Conservation (phyloP, 2,888 invertebrate genomes). For the Incurvaria masculella region DNA sequence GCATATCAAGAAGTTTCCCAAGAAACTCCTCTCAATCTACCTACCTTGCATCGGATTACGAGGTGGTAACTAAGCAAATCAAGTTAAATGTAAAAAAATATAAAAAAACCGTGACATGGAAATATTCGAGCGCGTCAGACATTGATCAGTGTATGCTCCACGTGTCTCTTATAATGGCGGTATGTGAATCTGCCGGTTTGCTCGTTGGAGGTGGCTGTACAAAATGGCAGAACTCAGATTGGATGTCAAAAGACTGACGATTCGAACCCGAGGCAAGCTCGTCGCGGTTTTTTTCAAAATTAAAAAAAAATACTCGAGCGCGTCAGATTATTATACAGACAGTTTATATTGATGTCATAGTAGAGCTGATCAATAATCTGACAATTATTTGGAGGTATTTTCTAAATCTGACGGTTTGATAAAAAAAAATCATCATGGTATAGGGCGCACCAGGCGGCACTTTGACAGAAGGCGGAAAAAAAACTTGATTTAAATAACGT, state of each 20-base stretch:
- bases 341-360: slow-evolving; percentile 10
- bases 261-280: slow-evolving; percentile 13
- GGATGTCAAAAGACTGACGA: slow-evolving; percentile 1
- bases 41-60: no score
- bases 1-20: no score
- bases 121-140: neutral
- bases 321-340: slow-evolving; percentile 15
- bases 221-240: slow-evolving; percentile 7
- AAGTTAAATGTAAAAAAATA: no score
- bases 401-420: slow-evolving; percentile 8
- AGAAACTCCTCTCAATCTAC: no score
- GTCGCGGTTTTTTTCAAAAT: slow-evolving; percentile 12
- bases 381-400: slow-evolving; percentile 7
- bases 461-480: no score
- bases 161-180: slow-evolving; percentile 11
- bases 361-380: neutral
- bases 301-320: slow-evolving; percentile 15
- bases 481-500: no score
- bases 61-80: no score
- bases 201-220: slow-evolving; percentile 11
- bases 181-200: slow-evolving; percentile 17
- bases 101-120: neutral
- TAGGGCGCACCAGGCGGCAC: no score
- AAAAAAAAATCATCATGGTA: no score
- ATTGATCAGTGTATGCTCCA: slow-evolving; percentile 6